Evolutionary conservation across 2,888 invertebrate genomes (phyloP), one percentile per base, ranked within the genome.

Genomic region (Lochmaea crataegi): DNA sequence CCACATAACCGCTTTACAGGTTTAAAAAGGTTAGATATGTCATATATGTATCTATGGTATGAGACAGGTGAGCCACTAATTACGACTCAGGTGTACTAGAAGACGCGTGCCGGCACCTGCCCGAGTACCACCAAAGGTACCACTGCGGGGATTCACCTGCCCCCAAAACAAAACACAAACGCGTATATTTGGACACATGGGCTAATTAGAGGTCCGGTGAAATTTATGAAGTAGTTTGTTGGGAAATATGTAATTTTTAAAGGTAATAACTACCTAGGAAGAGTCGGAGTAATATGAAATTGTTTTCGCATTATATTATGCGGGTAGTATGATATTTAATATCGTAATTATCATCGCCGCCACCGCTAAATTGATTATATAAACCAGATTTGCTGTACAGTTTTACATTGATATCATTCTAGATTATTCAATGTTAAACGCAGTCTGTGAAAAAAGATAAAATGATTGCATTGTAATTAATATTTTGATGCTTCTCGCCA

Each of bases 81-180:
- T 86, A 84, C 81, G 79, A 80, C 26, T 85, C 85, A 85, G 85
- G 85, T 86, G 86, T 84, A 83, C 51, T 58, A 64, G 41, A 68
- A 77, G 79, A 82, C 86, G 84, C 85, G 86, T 85, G 86, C 84
- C 83, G 82, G 84, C 86, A 86, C 85, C 84, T 86, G 86, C 74
- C 65, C n/a, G 64, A 41, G 63, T 56, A 56, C 42, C 41, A 56
- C 42, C 41, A 56, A 58, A 58, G 18, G 7, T 58, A 42, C 61
- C 41, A 38, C 64, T 56, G 72, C 74, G 72, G 74, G 76, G 76
- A 80, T 82, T 83, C 84, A 85, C 85, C 85, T 85, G 85, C 85
- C 83, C 83, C 79, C 76, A 74, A 81, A 82, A 81, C 81, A 80
- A 79, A 79, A 76, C 79, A 79, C 80, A 80, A 79, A 79, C 80